Evolutionary conservation across 2,797 vertebrate species (phyloP), one percentile per base, ranked within the genome.

Genomic region (Propithecus deckenii): DNA sequence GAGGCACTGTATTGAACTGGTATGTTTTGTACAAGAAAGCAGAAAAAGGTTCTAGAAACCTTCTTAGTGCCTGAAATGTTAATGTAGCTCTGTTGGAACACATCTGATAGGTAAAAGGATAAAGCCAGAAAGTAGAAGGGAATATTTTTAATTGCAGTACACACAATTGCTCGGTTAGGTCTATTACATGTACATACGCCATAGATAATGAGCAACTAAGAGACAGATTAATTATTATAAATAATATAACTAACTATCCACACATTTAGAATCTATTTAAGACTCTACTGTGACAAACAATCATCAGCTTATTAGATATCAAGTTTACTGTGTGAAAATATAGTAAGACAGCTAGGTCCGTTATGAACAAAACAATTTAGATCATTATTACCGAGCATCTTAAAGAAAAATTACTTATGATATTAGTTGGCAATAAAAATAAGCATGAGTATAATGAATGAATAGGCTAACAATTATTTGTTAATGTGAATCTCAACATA

Each of bases 101-200:
- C 48, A 80, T 28, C 7, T 80, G 25, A 14, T 50, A 67, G n/a
- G 7, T 67, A 10, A 95, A 96, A 72, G 38, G 57, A 89, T 41
- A 15, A 76, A 93, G 84, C 32, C 23, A 52, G 8, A 91, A 95
- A 88, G 48, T 63, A 35, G 5, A 65, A 90, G 23, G 2, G 18
- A 88, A 88, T 14, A 74, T 67, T 84, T 93, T 95, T 79, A 87
- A 79, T 41, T 87, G 15, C 14, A 90, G 30, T 83, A 76, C 48
- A 52, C 2, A 69, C 11, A 85, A 75, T 9, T 88, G 43, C 32
- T 91, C 52, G 32, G 13, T 72, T 83, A 67, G 10, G 28, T 69
- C 14, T 61, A 59, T 52, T 61, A 81, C n/a, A 87, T 57, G 5
- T 35, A 78, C 10, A 72, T 35, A 85, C 50, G 20, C 30, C 78